Conservation (phyloP, 2,888 invertebrate species). For the Xestia sexstrigata region DNA sequence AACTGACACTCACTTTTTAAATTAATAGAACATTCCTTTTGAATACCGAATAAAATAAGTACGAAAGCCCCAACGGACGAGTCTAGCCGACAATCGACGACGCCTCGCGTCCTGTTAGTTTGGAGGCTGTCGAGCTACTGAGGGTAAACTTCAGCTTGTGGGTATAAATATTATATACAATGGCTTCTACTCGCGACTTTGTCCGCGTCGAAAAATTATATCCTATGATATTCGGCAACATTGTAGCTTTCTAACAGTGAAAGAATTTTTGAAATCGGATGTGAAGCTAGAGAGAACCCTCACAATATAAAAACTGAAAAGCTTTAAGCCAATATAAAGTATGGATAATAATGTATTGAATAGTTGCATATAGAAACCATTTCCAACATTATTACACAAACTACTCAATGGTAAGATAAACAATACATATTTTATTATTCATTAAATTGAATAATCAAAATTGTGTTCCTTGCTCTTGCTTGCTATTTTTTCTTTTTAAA, state of each 20-base stretch:
- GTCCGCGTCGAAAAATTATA: not conserved
- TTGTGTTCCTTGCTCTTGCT: not conserved
- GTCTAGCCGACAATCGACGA: not conserved
- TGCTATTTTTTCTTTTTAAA: not conserved
- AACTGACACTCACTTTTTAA: constrained; percentile 18
- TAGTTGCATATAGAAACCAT: not conserved
- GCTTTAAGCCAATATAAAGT: not conserved
- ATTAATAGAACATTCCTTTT: constrained; percentile 20
- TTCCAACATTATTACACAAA: not conserved
- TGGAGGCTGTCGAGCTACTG: constrained; percentile 45
- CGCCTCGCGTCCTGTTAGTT: constrained; percentile 27
- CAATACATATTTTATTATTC: constrained; percentile 6
- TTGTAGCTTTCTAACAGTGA: not conserved
- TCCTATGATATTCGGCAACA: too few species aligned
- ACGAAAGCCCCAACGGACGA: constrained; percentile 23
- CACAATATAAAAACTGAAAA: not conserved
- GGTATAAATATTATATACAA: not conserved
- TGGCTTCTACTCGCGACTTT: not conserved
- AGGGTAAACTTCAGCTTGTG: constrained; percentile 29
- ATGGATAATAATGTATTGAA: not conserved
- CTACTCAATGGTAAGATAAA: not conserved
- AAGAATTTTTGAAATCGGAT: not conserved
- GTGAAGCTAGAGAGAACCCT: not conserved
- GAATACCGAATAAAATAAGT: constrained; percentile 18
- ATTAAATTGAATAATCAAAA: not conserved